These are phyloP conservation scores for Cepaea nemoralis DNA, from an alignment of 1,140 invertebrate genomes.

Conservation along the genomic window DNA sequence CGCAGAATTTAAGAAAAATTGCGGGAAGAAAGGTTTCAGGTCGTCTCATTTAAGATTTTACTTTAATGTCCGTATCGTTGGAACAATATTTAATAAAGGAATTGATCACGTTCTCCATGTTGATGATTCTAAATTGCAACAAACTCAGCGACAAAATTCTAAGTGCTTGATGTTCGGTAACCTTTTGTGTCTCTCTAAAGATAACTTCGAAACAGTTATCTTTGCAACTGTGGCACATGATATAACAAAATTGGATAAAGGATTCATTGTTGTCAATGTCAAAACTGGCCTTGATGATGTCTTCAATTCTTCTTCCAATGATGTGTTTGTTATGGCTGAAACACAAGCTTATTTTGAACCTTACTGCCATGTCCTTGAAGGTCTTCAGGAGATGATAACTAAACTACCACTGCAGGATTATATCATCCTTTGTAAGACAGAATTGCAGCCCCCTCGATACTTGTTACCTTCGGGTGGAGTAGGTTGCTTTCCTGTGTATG, in stretches of 20 bases:
- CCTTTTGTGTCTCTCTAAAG: constrained; percentile 79
- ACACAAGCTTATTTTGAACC: constrained; percentile 74
- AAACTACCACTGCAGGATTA: constrained; percentile 66
- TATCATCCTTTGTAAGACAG: constrained; percentile 58
- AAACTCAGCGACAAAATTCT: constrained; percentile 65
- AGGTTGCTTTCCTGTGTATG: constrained; percentile 5
- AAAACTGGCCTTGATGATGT: constrained; percentile 24
- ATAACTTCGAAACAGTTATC: constrained; percentile 79
- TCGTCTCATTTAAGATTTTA: constrained; percentile 43
- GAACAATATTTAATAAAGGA: constrained; percentile 41
- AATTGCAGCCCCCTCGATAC: constrained; percentile 56
- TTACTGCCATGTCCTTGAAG: constrained; percentile 72
- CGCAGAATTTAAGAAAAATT: constrained; percentile 43
- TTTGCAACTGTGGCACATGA: constrained; percentile 79
- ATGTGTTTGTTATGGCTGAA: constrained; percentile 69
- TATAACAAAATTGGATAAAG: constrained; percentile 52
- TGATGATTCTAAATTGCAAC: constrained; percentile 50
- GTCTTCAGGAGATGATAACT: constrained; percentile 64
- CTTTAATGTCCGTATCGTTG: constrained; percentile 52
- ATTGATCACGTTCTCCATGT: constrained; percentile 58
- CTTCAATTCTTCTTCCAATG: background rate
- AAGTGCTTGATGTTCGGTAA: constrained; percentile 81
- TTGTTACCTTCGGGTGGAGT: constrained; percentile 19
- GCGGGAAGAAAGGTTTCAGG: too few species aligned
- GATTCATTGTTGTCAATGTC: constrained; percentile 66